These are phyloP conservation scores for Pseudorectes ferrugineus DNA, from an alignment of 2,113 vertebrate species.

Conservation along the genomic window DNA sequence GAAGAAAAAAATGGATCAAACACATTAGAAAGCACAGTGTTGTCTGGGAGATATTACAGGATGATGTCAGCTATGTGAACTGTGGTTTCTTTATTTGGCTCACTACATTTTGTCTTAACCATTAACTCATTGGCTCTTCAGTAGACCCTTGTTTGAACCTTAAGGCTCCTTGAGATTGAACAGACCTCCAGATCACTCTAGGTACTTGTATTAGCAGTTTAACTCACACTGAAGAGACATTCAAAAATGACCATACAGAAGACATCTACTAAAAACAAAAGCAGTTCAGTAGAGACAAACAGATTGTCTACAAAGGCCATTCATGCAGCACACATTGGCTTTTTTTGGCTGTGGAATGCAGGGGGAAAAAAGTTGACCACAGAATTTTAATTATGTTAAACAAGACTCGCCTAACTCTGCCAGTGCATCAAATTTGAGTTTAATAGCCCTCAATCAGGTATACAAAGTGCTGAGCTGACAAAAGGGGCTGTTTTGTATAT, in stretches of 20 bases:
- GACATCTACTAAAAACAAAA: slow-evolving; percentile 61
- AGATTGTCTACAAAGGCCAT: slow-evolving; percentile 57
- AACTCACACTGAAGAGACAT: slow-evolving; percentile 68
- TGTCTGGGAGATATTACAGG: slow-evolving; percentile 69
- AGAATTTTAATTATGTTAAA: slow-evolving; percentile 68
- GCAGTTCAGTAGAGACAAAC: slow-evolving; percentile 63
- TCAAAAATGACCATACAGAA: slow-evolving; percentile 64
- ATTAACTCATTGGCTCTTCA: slow-evolving; percentile 68
- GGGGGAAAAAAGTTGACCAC: neutral
- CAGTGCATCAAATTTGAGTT: slow-evolving; percentile 39
- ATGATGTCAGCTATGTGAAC: slow-evolving; percentile 75
- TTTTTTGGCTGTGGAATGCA: slow-evolving; percentile 35
- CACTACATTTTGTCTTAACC: slow-evolving; percentile 68
- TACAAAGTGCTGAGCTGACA: slow-evolving; percentile 6
- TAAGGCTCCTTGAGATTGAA: slow-evolving; percentile 71
- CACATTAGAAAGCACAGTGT: slow-evolving; percentile 53
- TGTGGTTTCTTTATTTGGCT: slow-evolving; percentile 72
- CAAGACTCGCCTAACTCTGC: slow-evolving; percentile 30
- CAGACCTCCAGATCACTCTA: slow-evolving; percentile 68
- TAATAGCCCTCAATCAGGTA: slow-evolving; percentile 55
- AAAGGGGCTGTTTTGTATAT: neutral
- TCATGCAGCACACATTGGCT: slow-evolving; percentile 25
- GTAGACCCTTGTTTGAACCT: slow-evolving; percentile 65
- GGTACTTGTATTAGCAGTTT: slow-evolving; percentile 61
- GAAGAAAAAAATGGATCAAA: slow-evolving; percentile 28